Evolutionary conservation across 2,113 vertebrate genomes (phyloP).

Genomic region (Dromiciops gliroides): DNA sequence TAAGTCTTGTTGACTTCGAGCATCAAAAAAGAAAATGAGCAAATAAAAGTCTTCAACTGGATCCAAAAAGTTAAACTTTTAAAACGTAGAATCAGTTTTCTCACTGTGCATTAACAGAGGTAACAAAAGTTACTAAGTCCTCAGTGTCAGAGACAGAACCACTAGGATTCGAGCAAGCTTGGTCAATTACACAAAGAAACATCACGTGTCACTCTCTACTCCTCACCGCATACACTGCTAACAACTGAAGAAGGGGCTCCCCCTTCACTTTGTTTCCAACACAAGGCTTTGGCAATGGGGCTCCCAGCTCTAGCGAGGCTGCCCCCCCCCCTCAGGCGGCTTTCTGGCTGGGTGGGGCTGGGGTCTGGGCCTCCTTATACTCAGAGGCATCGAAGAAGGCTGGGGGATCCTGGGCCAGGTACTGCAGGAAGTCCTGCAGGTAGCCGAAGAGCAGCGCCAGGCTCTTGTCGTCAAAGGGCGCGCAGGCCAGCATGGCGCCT

Average conservation of each 20-base stretch:
- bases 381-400: slow-evolving; percentile 93
- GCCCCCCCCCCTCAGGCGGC: slow-evolving; percentile 87
- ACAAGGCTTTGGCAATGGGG: no score
- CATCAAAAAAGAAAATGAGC: slow-evolving; percentile 57
- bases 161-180: no score
- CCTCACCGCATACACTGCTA: no score
- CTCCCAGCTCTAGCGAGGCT: no score
- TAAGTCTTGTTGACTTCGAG: slow-evolving; percentile 73
- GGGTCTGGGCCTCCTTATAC: slow-evolving; percentile 97
- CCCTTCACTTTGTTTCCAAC: no score
- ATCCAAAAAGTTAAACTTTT: background rate
- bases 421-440: slow-evolving; percentile 98
- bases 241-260: no score
- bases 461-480: slow-evolving; percentile 97
- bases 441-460: slow-evolving; percentile 96
- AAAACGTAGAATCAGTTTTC: slow-evolving; percentile 46
- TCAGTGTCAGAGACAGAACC: no score
- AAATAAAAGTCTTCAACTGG: no score
- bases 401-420: slow-evolving; percentile 94
- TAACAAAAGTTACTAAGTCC: no score
- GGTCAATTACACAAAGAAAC: no score
- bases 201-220: fast-evolving
- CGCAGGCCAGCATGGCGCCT: slow-evolving; percentile 97
- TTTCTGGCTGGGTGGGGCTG: slow-evolving; percentile 95
- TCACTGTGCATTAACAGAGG: slow-evolving; percentile 64